Evolutionary conservation across 2,113 vertebrate genomes (phyloP), one percentile per base, ranked within the genome.

Genomic region (Eubucco bourcierii): DNA sequence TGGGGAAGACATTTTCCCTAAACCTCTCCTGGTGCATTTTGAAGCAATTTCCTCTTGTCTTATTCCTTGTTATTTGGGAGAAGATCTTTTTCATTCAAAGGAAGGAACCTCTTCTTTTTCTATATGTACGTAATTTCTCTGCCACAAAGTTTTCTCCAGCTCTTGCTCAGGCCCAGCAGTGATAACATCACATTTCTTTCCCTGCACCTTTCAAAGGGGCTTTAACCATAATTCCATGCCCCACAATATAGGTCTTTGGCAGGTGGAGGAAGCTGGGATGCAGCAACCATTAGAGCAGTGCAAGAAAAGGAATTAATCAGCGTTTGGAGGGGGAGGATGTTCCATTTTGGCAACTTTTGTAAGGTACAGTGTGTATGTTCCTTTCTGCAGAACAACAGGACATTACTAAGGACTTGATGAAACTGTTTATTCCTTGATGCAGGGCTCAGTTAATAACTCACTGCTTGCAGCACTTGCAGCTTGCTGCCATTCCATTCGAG

Each of bases 131-230:
- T 21, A 10, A 4, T 50, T 79, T 12, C 5, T 73, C 34, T 59
- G 10, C 27, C 52, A 16, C 6, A 6, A 4, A 0, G 16, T 13
- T 56, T 41, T 12, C 10, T 31, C 44, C 24, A 7, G 24, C 18
- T 75, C n/a, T 29, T 37, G 24, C 15, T 58, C 27, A 15, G 47
- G 31, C 47, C 9, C 1, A 2, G 23, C 21, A 64, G 9, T 34
- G 44, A 13, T 37, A 34, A 47, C 2, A 1, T 44, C 60, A 41
- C 63, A 46, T 39, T 80, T 53, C 21, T 60, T 80, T 34, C 8
- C 64, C 31, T 61, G 4, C 6, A 10, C 12, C 17, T 76, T 71
- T 65, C 28, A 20, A 18, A 46, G 50, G 11, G 3, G 9, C 34
- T 11, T 83, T 92, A 55, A 11, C 60, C 11, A 10, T 58, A 9